Conservation (phyloP, 2,888 invertebrate species). For the Ectropis crepuscularia region DNA sequence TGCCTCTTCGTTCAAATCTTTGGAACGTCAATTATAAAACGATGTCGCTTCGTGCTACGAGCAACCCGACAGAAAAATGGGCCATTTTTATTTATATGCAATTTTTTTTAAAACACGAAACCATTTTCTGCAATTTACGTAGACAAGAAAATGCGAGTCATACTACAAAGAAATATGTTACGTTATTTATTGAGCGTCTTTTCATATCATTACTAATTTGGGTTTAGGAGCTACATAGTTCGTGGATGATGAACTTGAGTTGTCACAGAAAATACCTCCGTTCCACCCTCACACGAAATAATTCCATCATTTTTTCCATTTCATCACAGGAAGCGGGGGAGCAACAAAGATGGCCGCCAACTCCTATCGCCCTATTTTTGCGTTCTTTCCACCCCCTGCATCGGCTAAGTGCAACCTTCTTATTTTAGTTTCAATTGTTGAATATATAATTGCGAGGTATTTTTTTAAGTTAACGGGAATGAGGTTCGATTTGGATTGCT, state of each 20-base stretch:
- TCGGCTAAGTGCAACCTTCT: slow-evolving; percentile 22
- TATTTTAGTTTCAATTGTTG: slow-evolving; percentile 29
- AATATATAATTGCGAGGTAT: slow-evolving; percentile 44
- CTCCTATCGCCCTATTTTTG: slow-evolving; percentile 80
- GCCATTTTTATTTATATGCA: too few species aligned
- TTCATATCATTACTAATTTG: too few species aligned
- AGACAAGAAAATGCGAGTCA: too few species aligned
- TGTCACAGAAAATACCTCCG: slow-evolving; percentile 4
- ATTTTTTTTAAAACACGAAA: too few species aligned
- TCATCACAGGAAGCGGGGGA: slow-evolving; percentile 51
- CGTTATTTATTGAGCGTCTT: too few species aligned
- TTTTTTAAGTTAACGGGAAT: slow-evolving; percentile 19
- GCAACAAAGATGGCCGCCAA: slow-evolving; percentile 69
- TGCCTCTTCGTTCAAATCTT: too few species aligned
- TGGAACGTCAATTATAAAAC: too few species aligned
- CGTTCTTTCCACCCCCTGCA: slow-evolving; percentile 67
- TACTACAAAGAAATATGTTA: too few species aligned
- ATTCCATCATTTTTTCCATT: slow-evolving; percentile 54
- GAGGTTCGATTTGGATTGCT: not conserved
- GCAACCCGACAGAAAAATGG: too few species aligned
- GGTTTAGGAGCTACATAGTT: too few species aligned
- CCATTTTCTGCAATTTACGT: too few species aligned
- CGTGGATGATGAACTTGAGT: not conserved
- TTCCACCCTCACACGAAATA: slow-evolving; percentile 32
- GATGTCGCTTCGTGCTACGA: too few species aligned